Conservation (phyloP, 92 coral and sea anemone genomes). For the Phenganax subtilis region DNA sequence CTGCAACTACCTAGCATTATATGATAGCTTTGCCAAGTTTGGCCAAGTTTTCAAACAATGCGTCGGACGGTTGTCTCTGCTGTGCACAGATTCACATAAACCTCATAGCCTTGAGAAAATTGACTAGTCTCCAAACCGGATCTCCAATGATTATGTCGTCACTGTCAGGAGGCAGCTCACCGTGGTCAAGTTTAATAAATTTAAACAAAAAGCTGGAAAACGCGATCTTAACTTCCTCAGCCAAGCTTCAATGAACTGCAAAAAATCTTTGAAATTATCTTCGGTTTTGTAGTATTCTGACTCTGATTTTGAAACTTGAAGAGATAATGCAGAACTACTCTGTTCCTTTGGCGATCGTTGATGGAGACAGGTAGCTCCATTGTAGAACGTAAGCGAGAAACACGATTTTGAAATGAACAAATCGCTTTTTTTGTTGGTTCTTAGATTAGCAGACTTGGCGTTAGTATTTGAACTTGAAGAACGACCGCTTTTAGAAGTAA, state of each 20-base stretch:
- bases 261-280: too few relatives aligned
- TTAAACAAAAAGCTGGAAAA: too few relatives aligned
- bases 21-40: too few relatives aligned
- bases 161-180: not conserved
- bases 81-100: too few relatives aligned
- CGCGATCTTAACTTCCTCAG: too few relatives aligned
- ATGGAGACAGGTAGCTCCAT: conserved; percentile 71
- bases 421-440: not conserved
- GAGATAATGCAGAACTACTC: conserved; percentile 73
- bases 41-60: not conserved
- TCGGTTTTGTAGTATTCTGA: conserved; percentile 19
- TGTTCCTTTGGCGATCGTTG: conserved; percentile 87
- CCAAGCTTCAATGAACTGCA: too few relatives aligned
- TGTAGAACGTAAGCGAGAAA: too few relatives aligned
- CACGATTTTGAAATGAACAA: not conserved
- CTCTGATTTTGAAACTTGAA: conserved; percentile 73
- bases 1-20: too few relatives aligned
- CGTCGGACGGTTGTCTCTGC: not conserved
- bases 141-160: not conserved
- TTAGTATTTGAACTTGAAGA: conserved; percentile 91
- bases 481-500: conserved; percentile 74
- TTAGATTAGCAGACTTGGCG: conserved; percentile 85
- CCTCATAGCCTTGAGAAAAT: too few relatives aligned
- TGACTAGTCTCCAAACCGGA: not conserved
- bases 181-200: too few relatives aligned